Conservation (phyloP, 37 sponge, comb jelly and placozoan species). For the Spongilla lacustris region DNA sequence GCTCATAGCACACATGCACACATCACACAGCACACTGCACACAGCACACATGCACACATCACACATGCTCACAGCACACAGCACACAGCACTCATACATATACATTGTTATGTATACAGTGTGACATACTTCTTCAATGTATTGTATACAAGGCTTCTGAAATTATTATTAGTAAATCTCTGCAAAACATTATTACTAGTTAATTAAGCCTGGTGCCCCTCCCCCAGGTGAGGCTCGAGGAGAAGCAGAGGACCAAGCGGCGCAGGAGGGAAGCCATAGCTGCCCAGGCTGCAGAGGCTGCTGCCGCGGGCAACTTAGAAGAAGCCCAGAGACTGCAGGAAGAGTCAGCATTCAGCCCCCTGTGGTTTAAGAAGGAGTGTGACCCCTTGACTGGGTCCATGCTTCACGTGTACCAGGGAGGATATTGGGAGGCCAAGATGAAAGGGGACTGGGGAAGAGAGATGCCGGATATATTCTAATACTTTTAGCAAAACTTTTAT, state of each 20-base stretch:
- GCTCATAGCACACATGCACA: background rate
- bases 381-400: constrained; percentile 76
- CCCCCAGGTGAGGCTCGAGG: constrained; percentile 76
- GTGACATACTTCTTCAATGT: too few species aligned
- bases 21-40: background rate
- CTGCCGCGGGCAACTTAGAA: constrained; percentile 66
- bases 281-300: constrained; percentile 71
- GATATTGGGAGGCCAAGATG: constrained; percentile 93
- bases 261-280: constrained; percentile 81
- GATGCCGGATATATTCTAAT: constrained; percentile 46
- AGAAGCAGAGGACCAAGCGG: constrained; percentile 92
- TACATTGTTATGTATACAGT: too few species aligned
- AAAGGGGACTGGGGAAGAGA: constrained; percentile 40
- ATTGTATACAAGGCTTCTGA: too few species aligned
- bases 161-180: too few species aligned
- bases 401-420: constrained; percentile 87
- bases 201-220: too few species aligned
- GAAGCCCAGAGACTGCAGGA: constrained; percentile 62
- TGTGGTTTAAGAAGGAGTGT: constrained; percentile 86
- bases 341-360: constrained; percentile 71
- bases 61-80: too few species aligned
- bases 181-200: too few species aligned
- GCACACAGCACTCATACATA: too few species aligned
- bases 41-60: background rate
- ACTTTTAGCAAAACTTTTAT: background rate